These are phyloP conservation scores for Crotalus adamanteus DNA, from an alignment of 2,797 vertebrate species.

Conservation along the genomic window DNA sequence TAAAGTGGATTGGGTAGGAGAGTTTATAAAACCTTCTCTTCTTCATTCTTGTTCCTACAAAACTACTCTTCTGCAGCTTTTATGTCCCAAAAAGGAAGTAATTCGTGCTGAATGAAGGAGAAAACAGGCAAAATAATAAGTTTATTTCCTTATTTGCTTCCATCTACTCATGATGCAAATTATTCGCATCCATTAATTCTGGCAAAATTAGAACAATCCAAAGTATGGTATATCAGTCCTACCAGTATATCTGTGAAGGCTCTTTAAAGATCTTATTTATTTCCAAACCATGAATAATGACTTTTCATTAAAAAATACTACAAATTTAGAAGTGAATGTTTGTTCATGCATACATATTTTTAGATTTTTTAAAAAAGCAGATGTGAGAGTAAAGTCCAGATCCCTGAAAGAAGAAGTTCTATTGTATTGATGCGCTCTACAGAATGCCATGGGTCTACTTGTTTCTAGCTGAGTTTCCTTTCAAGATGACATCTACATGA, in stretches of 20 bases:
- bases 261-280: not conserved
- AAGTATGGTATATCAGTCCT: not conserved
- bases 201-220: not conserved
- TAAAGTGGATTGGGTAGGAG: not conserved
- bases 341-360: not conserved
- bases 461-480: not conserved
- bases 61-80: not conserved
- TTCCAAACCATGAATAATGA: not conserved
- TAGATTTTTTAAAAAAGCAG: not conserved
- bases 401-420: not conserved
- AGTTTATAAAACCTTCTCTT: not conserved
- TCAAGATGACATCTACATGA: not conserved
- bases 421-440: not conserved
- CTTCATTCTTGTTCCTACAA: not conserved
- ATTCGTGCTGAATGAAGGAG: not conserved
- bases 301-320: not conserved
- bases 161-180: not conserved
- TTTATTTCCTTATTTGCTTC: not conserved
- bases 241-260: not conserved
- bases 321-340: not conserved
- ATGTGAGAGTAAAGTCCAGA: not conserved
- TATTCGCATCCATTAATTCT: not conserved
- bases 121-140: not conserved
- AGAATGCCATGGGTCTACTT: not conserved
- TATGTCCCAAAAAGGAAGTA: not conserved